Evolutionary conservation across 1,140 invertebrate genomes (phyloP).

Genomic region (Drosophila tani): DNA sequence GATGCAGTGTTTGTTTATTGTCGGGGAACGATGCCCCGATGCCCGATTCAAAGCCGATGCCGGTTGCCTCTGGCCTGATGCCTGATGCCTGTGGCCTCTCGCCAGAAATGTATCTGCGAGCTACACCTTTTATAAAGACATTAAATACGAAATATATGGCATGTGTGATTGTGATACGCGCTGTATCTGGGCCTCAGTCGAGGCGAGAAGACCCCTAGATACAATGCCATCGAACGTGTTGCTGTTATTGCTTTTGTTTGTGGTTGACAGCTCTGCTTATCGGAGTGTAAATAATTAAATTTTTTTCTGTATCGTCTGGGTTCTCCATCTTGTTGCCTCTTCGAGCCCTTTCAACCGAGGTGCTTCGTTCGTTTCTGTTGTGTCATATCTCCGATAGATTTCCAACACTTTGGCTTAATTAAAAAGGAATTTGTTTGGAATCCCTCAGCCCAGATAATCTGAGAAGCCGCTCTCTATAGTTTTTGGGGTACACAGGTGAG

Average conservation of each 20-base stretch:
- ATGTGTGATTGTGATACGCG: constrained; percentile 80
- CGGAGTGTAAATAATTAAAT: constrained; percentile 83
- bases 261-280: constrained; percentile 81
- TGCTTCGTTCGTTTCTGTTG: constrained; percentile 10
- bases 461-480: not conserved
- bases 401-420: constrained; percentile 57
- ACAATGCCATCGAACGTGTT: constrained; percentile 60
- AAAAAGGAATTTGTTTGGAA: constrained; percentile 18
- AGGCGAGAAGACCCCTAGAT: constrained; percentile 64
- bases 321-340: constrained; percentile 33
- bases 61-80: constrained; percentile 3
- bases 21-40: constrained; percentile 27
- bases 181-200: constrained; percentile 61
- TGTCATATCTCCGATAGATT: constrained; percentile 54
- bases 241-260: constrained; percentile 56
- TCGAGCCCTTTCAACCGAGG: constrained; percentile 19
- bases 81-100: constrained; percentile 27
- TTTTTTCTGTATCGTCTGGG: constrained; percentile 55
- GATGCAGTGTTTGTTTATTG: constrained; percentile 63
- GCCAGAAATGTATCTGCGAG: constrained; percentile 74
- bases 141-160: constrained; percentile 81
- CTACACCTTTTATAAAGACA: constrained; percentile 82
- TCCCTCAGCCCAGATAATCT: constrained; percentile 7
- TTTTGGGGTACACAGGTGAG: constrained; percentile 14
- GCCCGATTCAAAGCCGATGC: constrained; percentile 10